These are phyloP conservation scores for Adelognathus sp. DNA, from an alignment of 2,888 invertebrate genomes.

Conservation along the genomic window DNA sequence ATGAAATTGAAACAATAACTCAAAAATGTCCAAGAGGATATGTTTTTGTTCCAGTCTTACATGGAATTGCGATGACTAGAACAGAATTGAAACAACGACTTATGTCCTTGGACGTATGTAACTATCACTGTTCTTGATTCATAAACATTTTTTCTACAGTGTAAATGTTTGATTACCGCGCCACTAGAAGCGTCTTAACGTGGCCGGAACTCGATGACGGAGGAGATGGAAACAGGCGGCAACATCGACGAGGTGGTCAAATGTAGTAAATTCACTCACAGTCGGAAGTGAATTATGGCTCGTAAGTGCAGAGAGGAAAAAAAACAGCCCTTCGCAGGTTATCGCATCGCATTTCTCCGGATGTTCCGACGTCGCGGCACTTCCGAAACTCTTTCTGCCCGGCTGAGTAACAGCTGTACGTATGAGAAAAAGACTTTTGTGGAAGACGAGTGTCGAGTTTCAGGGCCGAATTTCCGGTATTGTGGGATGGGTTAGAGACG, in stretches of 20 bases:
- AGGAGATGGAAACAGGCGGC: slow-evolving; percentile 18
- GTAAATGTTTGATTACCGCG: too few species aligned
- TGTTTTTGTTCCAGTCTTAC: too few species aligned
- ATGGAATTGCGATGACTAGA: too few species aligned
- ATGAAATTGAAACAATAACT: too few species aligned
- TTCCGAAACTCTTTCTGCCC: not conserved
- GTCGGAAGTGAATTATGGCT: slow-evolving; percentile 31
- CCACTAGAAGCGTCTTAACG: too few species aligned
- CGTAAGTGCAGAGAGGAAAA: too few species aligned
- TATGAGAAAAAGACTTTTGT: not conserved
- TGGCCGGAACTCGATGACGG: too few species aligned
- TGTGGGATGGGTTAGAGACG: not conserved
- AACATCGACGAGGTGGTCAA: not conserved
- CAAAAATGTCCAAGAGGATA: too few species aligned
- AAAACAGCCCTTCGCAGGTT: not conserved
- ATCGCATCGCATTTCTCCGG: slow-evolving; percentile 26
- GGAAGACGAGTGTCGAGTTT: slow-evolving; percentile 30
- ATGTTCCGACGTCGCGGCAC: slow-evolving; percentile 13
- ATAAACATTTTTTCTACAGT: too few species aligned
- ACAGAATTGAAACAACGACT: too few species aligned
- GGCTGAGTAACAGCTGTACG: not conserved
- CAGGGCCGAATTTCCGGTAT: not conserved
- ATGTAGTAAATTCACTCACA: slow-evolving; percentile 46
- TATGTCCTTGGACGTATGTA: too few species aligned
- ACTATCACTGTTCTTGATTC: too few species aligned